Percentiles rank a stretch among this genome's conserved stretches.
These are phyloP conservation scores for Lerema accius DNA, from an alignment of 1,140 invertebrate species.

Conservation along the genomic window DNA sequence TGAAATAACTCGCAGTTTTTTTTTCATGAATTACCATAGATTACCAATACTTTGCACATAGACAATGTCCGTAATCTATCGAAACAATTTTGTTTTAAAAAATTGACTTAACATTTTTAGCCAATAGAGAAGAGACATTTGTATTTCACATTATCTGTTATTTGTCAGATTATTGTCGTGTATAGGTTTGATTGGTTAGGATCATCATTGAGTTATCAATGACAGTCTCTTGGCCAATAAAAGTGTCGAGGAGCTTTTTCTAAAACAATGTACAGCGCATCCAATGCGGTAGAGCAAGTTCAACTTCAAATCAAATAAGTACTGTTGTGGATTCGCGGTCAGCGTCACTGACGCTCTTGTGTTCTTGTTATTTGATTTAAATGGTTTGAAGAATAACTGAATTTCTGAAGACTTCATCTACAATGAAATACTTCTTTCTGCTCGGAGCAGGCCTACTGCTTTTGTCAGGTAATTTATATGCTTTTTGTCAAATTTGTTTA, in stretches of 20 bases:
- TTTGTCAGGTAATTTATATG: conserved; percentile 56
- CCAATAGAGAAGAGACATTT: conserved; percentile 35
- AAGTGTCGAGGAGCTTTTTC: no score
- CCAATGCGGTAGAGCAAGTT: background rate
- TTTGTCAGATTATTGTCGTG: conserved; percentile 36
- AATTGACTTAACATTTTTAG: no score
- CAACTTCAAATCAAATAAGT: no score
- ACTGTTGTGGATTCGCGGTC: background rate
- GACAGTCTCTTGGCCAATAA: conserved; percentile 22
- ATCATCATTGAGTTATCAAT: background rate
- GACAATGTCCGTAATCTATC: no score
- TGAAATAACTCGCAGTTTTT: no score
- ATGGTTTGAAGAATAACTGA: background rate
- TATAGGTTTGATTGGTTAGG: conserved; percentile 19
- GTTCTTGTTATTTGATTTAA: conserved; percentile 2
- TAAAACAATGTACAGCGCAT: no score
- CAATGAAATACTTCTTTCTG: conserved; percentile 63
- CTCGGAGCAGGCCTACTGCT: conserved; percentile 56
- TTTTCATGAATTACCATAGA: no score
- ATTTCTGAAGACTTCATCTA: background rate
- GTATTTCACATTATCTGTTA: conserved; percentile 28
- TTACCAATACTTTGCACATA: no score
- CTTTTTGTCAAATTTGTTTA: background rate
- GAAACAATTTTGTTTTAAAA: no score
- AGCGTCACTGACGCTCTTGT: background rate